These are phyloP conservation scores for Oreohelix idahoensis DNA, from an alignment of 1,140 invertebrate species.

Conservation along the genomic window DNA sequence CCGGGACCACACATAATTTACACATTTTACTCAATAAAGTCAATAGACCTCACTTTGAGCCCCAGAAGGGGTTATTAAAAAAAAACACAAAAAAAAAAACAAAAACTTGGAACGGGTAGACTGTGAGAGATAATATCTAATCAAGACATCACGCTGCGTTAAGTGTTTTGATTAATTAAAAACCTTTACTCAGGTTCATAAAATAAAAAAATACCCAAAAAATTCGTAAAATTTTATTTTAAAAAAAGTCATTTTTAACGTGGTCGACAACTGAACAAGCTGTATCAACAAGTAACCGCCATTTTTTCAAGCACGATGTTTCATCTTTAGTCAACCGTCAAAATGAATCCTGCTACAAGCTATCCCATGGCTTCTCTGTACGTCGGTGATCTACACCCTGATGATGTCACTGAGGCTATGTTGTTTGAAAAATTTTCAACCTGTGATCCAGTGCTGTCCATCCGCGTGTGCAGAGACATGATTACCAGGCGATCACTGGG, in stretches of 20 bases:
- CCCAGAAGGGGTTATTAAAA: too few species aligned
- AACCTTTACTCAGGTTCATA: constrained; percentile 3
- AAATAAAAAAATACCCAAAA: constrained; percentile 31
- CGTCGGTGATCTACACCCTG: constrained; percentile 97
- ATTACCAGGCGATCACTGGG: constrained; percentile 96
- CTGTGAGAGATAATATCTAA: too few species aligned
- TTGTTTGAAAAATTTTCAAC: constrained; percentile 99
- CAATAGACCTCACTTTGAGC: too few species aligned
- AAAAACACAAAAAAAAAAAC: too few species aligned
- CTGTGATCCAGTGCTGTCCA: constrained; percentile 97
- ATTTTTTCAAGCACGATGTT: constrained; percentile 81
- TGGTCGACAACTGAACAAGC: background rate
- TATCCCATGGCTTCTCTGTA: constrained; percentile 89
- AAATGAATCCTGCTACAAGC: constrained; percentile 55
- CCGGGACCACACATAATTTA: too few species aligned
- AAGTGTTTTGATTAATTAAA: too few species aligned
- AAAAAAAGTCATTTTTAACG: constrained; percentile 40
- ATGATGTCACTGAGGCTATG: constrained; percentile 98
- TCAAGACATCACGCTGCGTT: too few species aligned
- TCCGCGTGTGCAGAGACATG: constrained; percentile 98
- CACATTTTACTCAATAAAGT: too few species aligned
- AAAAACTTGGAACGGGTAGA: too few species aligned
- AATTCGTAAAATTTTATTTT: constrained; percentile 23
- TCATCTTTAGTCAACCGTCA: constrained; percentile 76
- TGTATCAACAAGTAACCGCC: constrained; percentile 90